phyloP scores from a whole-genome alignment of 2,888 invertebrate genomes.

The Ophion obscuratus region DNA sequence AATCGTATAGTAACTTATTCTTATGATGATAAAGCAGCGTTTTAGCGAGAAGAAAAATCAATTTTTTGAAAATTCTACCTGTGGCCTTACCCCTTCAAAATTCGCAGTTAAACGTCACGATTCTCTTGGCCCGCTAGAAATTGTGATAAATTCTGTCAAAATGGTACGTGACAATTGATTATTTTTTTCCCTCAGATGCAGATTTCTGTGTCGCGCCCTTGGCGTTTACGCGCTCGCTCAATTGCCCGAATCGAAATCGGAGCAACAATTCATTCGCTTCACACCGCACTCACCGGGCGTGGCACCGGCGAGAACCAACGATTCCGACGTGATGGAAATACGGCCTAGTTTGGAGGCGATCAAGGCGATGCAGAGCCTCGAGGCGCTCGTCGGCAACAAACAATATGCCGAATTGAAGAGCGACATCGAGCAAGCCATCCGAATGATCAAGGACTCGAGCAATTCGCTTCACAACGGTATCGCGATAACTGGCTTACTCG shows the following conservation, averaged over 20 bases:
- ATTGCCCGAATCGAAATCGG: constrained; percentile 85
- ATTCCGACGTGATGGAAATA: constrained; percentile 79
- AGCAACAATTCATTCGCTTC: constrained; percentile 81
- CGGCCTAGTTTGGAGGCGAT: constrained; percentile 83
- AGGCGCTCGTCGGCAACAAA: constrained; percentile 82
- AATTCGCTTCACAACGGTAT: constrained; percentile 86
- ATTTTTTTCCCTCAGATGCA: constrained; percentile 77
- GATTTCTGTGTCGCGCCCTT: constrained; percentile 85
- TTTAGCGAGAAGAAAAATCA: too few species aligned
- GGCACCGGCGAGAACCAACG: constrained; percentile 76
- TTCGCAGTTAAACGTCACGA: too few species aligned
- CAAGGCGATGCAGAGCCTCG: constrained; percentile 83
- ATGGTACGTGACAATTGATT: not conserved
- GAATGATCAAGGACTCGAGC: constrained; percentile 85
- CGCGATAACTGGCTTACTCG: constrained; percentile 83
- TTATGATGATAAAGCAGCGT: too few species aligned
- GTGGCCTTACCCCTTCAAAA: too few species aligned
- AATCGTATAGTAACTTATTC: too few species aligned
- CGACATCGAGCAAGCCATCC: constrained; percentile 83
- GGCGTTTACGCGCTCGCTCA: constrained; percentile 86
- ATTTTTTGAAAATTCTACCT: too few species aligned
- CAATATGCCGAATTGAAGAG: constrained; percentile 83
- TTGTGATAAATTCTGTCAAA: not conserved
- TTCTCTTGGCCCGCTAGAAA: not conserved
- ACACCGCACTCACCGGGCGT: constrained; percentile 82